Base-by-base conservation (phyloP, 2,113 vertebrate genomes). In the Rhinichthys klamathensis region DNA sequence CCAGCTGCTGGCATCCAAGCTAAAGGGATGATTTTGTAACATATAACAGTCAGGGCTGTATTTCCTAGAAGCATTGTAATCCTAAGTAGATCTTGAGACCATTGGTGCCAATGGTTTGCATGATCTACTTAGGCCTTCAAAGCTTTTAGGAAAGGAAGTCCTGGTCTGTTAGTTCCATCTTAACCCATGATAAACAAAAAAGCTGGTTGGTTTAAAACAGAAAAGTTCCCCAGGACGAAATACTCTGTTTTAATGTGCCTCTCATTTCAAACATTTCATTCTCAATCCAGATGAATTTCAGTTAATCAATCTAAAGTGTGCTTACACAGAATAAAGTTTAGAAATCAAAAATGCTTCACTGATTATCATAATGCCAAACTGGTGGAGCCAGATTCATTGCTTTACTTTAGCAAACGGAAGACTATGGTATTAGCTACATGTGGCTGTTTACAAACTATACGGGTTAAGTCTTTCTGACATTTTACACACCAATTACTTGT, bases 301-400 rank as follows among this genome's bases (percentile, higher is more conserved):
- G n/a, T 63, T 30, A 0, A 63, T 30, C 25, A 21, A 35, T 21
- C 16, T 69, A 35, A 69, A 21, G 12, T 63, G n/a, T 73, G 70
- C 16, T 82, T 76, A 80, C 25, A 75, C 44, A 77, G 23, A 25
- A 84, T n/a, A 32, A 61, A 73, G 32, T 63, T 54, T n/a, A 41
- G 56, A 75, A 32, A 80, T 49, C 1, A 46, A n/a, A 77, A 65
- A 65, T 27, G 46, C 23, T 35, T 78, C 9, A 49, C 27, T 76
- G 13, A 51, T 32, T 56, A 54, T 44, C 56, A 21, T 15, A 25
- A 67, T 46, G 7, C 7, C 51, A 6, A 76, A 76, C 46, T 5
- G 8, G 15, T 58, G 76, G n/a, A 60, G 32, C 21, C 13, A 35
- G 74, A 72, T 60, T 10, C 25, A 74, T 61, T 23, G 60, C 18